Evolutionary conservation across 2,888 invertebrate species (phyloP).

Genomic region (Ophion obscuratus): DNA sequence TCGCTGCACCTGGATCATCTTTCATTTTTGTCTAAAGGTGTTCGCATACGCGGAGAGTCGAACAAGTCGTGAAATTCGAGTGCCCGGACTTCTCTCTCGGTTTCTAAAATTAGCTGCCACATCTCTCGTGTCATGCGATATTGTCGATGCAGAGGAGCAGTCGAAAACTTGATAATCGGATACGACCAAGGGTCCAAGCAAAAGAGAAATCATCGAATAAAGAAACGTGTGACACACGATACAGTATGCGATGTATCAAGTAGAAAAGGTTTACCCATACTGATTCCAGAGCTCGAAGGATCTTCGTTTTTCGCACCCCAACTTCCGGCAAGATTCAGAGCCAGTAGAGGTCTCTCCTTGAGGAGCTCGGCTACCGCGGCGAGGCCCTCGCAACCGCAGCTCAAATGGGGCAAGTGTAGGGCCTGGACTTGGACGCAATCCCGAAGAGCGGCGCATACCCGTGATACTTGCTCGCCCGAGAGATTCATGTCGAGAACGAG

Average conservation of each 20-base stretch:
- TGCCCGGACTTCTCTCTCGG: conserved; percentile 12
- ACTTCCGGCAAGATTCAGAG: conserved; percentile 85
- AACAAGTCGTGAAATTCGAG: conserved; percentile 35
- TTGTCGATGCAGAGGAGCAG: conserved; percentile 13
- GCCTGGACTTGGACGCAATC: conserved; percentile 85
- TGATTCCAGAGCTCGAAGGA: conserved; percentile 85
- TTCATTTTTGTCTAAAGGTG: conserved; percentile 12
- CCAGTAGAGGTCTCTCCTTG: conserved; percentile 84
- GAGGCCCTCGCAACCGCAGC: conserved; percentile 85
- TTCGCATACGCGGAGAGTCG: conserved; percentile 1
- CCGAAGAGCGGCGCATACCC: conserved; percentile 85
- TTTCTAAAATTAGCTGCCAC: conserved; percentile 26
- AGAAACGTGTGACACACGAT: conserved; percentile 36
- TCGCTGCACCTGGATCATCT: conserved; percentile 18
- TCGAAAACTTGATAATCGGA: conserved; percentile 55
- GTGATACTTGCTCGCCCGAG: conserved; percentile 85
- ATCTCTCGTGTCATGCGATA: neutral
- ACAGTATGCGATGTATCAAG: conserved; percentile 39
- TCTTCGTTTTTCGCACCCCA: conserved; percentile 85
- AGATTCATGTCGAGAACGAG: conserved; percentile 86
- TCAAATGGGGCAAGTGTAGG: conserved; percentile 85
- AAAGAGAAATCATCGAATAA: neutral
- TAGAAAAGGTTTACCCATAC: conserved; percentile 83
- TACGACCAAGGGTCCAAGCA: conserved; percentile 8
- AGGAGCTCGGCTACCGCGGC: conserved; percentile 85